Evolutionary conservation across 2,113 vertebrate genomes (phyloP).

Genomic region (Callopanchax toddi): DNA sequence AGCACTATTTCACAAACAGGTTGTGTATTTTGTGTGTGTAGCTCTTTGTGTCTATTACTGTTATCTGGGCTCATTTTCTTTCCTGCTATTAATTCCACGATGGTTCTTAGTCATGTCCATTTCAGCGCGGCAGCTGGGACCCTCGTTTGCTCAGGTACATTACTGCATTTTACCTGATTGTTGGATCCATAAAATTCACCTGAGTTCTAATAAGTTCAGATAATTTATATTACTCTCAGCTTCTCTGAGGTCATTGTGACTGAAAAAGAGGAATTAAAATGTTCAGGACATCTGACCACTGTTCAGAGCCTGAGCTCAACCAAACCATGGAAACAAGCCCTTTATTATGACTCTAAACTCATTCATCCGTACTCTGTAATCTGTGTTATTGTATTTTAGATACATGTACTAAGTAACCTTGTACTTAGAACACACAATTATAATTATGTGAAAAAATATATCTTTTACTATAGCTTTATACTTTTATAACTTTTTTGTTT

Average conservation of each 20-base stretch:
- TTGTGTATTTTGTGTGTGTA: no score
- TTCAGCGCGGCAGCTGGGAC: conserved; percentile 28
- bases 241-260: conserved; percentile 23
- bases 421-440: no score
- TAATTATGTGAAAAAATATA: no score
- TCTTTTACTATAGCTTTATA: no score
- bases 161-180: conserved; percentile 1
- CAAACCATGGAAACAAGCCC: not conserved
- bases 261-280: not conserved
- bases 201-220: not conserved
- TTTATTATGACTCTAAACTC: no score
- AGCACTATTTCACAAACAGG: not conserved
- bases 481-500: no score
- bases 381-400: no score
- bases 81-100: not conserved
- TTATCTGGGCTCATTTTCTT: not conserved
- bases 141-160: not conserved
- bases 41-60: no score
- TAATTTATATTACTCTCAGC: not conserved
- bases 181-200: not conserved
- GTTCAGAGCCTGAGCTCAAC: not conserved
- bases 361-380: no score
- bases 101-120: conserved; percentile 12
- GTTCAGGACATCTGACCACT: not conserved
- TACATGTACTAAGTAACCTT: no score